Evolutionary conservation across 2,113 vertebrate genomes (phyloP), one percentile per base, ranked within the genome.

Genomic region (Chunga burmeisteri): DNA sequence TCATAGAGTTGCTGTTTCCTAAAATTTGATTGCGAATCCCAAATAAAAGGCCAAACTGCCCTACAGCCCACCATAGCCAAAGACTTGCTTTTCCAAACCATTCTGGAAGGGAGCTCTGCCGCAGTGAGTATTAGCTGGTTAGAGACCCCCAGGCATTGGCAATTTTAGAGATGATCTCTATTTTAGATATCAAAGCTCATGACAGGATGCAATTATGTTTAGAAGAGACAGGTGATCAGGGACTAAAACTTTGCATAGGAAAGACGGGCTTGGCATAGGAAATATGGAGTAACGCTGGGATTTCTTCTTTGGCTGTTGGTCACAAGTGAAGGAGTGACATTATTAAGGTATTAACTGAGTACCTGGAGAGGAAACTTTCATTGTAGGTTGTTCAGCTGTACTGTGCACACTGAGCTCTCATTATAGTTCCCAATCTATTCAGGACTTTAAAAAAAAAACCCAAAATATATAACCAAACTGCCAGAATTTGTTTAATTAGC

Each of bases 121-220:
- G 4, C 81, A 49, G 75, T 5, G 38, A 1, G 0, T 11, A n/a
- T 32, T 47, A 59, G 70, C 13, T 52, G 20, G 61, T 32, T 29
- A 75, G 38, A 86, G 74, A 10, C 63, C 71, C 50, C 78, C 21
- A 7, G n/a, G 79, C 93, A 62, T 3, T 13, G 62, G 88, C 70
- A 52, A 63, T 88, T 90, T 72, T 47, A 88, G 73, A 87, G 78
- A 16, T 82, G 74, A 75, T 93, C 74, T 85, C 85, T 85, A 16
- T 81, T 94, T 93, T 66, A 79, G 88, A 93, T 80, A 88, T 78
- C 81, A 94, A 85, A 93, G 77, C 88, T 96, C 20, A 5, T 78
- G 89, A 73, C 50, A 74, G 85, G 74, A 42, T 86, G 83, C 70
- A 84, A 58, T 91, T 78, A 79, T 50, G 47, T 79, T 91, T 87